Evolutionary conservation across 2,888 invertebrate genomes (phyloP).

Genomic region (Beris morrisii): DNA sequence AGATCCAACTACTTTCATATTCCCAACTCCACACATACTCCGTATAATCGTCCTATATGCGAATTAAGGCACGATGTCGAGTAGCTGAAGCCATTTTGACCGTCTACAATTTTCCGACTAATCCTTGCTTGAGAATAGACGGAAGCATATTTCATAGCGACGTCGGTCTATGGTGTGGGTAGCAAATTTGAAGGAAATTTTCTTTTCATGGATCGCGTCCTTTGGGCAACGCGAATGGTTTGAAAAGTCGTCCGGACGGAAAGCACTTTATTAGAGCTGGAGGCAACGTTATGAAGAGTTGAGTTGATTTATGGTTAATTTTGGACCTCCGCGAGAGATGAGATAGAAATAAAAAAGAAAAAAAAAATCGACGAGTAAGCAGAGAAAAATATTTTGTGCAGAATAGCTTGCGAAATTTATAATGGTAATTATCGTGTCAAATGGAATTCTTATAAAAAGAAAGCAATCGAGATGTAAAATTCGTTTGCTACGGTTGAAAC

Average conservation of each 20-base stretch:
- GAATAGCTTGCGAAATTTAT: slow-evolving; percentile 22
- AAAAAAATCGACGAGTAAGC: not conserved
- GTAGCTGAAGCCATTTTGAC: too few species aligned
- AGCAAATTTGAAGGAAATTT: slow-evolving; percentile 17
- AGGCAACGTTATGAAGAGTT: slow-evolving; percentile 23
- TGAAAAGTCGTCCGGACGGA: slow-evolving; percentile 29
- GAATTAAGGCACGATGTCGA: too few species aligned
- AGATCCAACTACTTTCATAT: not conserved
- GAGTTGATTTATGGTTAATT: slow-evolving; percentile 31
- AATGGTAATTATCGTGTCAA: slow-evolving; percentile 11
- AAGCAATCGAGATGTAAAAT: too few species aligned
- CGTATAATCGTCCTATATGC: too few species aligned
- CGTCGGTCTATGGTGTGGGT: not conserved
- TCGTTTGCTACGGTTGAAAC: too few species aligned
- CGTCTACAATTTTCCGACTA: too few species aligned
- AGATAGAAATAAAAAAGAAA: slow-evolving; percentile 1
- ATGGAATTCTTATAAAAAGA: slow-evolving; percentile 8
- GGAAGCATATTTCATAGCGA: slow-evolving; percentile 26
- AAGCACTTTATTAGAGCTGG: slow-evolving; percentile 36
- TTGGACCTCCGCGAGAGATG: slow-evolving; percentile 6
- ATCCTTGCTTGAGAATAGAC: too few species aligned
- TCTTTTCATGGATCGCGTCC: slow-evolving; percentile 21
- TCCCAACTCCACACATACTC: not conserved
- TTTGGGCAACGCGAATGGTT: slow-evolving; percentile 19
- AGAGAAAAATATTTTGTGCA: not conserved